Evolutionary conservation across 1,140 invertebrate species (phyloP).

Genomic region (Lepidotrigona ventralis): DNA sequence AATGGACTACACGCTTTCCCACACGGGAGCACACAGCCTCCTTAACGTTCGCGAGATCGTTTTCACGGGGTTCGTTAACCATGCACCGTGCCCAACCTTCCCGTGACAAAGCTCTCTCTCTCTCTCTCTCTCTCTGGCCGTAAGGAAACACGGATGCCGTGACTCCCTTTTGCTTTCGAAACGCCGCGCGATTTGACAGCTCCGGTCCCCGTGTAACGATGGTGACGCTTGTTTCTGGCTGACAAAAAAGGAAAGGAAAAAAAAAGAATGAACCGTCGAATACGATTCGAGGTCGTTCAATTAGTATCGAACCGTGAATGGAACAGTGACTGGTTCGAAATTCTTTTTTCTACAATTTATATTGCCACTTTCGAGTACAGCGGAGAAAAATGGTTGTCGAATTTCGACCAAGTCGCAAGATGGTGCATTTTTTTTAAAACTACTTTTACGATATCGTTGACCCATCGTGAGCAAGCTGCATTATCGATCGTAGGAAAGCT

Average conservation of each 20-base stretch:
- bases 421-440: too few relatives aligned
- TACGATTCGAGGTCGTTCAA: background rate
- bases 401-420: background rate
- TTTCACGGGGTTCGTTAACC: slow-evolving; percentile 50
- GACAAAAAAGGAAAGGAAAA: background rate
- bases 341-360: background rate
- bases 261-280: background rate
- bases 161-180: background rate
- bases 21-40: slow-evolving; percentile 42
- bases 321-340: background rate
- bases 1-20: slow-evolving; percentile 57
- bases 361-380: background rate
- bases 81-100: background rate
- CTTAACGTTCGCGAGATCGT: slow-evolving; percentile 47
- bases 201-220: background rate
- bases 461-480: too few relatives aligned
- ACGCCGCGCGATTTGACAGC: slow-evolving; percentile 27
- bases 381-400: background rate
- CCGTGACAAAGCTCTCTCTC: slow-evolving; percentile 22
- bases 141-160: slow-evolving; percentile 1
- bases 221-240: slow-evolving; percentile 1
- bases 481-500: too few relatives aligned
- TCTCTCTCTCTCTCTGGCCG: background rate
- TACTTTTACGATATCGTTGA: too few relatives aligned
- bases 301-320: slow-evolving; percentile 1